A percentile compares a stretch with the other conserved stretches of the same genome.
phyloP scores from a whole-genome alignment of 2,888 invertebrate species.

The Heliconius erato region DNA sequence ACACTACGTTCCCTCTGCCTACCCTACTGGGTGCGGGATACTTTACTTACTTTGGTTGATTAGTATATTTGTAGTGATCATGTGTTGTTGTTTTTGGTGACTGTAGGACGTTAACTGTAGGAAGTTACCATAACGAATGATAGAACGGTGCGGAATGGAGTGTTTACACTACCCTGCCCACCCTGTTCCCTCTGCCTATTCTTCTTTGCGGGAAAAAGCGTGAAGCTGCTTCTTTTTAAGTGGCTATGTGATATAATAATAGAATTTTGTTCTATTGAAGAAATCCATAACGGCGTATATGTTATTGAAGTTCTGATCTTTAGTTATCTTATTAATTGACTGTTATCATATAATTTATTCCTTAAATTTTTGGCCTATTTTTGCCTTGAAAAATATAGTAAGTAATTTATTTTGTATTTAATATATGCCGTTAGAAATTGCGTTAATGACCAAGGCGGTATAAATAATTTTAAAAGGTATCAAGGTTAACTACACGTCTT shows the following conservation, averaged over 20 bases:
- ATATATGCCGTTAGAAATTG: slow-evolving; percentile 34
- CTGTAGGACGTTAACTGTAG: too few relatives aligned
- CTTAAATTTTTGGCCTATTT: not conserved
- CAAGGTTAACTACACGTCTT: slow-evolving; percentile 37
- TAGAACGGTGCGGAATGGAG: not conserved
- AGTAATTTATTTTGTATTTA: slow-evolving; percentile 20
- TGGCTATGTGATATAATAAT: not conserved
- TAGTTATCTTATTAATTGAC: not conserved
- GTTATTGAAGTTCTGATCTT: not conserved
- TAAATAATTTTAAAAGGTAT: slow-evolving; percentile 37
- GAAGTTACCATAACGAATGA: too few relatives aligned
- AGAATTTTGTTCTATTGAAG: not conserved
- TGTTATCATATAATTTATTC: not conserved
- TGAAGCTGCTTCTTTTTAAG: not conserved
- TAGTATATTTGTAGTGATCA: too few relatives aligned
- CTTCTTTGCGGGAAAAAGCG: not conserved
- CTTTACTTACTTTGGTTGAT: too few relatives aligned
- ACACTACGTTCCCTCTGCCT: too few relatives aligned
- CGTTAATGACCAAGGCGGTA: slow-evolving; percentile 35
- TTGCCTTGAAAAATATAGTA: slow-evolving; percentile 25
- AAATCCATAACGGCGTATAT: not conserved
- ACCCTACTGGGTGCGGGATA: too few relatives aligned
- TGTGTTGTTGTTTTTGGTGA: too few relatives aligned
- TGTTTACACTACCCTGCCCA: not conserved
- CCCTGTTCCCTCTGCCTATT: too few relatives aligned